Evolutionary conservation across 2,113 vertebrate species (phyloP).

Genomic region (Daboia siamensis): DNA sequence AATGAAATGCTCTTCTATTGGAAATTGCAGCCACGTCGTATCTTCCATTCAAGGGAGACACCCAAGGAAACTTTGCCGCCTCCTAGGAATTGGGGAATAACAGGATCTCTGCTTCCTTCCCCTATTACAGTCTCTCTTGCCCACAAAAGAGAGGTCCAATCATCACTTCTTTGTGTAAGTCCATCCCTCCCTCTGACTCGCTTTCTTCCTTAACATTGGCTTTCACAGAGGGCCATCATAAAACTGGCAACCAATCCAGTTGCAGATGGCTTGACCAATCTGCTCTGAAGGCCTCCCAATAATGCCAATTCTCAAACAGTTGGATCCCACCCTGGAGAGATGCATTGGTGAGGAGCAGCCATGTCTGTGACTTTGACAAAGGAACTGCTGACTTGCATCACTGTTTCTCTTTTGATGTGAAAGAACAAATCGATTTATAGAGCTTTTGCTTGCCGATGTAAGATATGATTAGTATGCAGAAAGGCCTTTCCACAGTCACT

Average conservation of each 20-base stretch:
- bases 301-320: constrained; percentile 94
- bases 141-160: constrained; percentile 73
- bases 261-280: constrained; percentile 87
- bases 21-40: constrained; percentile 19
- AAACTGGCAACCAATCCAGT: constrained; percentile 81
- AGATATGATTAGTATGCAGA: constrained; percentile 95
- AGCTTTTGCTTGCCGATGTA: constrained; percentile 86
- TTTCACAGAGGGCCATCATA: constrained; percentile 75
- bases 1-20: neutral
- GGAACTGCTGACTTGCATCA: constrained; percentile 98
- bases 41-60: constrained; percentile 43
- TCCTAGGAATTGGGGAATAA: constrained; percentile 43
- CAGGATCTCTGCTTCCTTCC: constrained; percentile 41
- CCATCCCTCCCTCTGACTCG: neutral
- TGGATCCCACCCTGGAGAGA: constrained; percentile 85
- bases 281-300: constrained; percentile 96
- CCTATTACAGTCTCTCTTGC: constrained; percentile 45
- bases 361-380: constrained; percentile 99
- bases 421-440: constrained; percentile 99
- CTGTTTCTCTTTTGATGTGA: constrained; percentile 99
- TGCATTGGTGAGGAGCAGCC: constrained; percentile 89
- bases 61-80: constrained; percentile 36
- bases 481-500: constrained; percentile 82
- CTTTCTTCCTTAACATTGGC: constrained; percentile 55
- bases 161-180: constrained; percentile 69